Conservation (phyloP, 2,888 invertebrate genomes). For the Tenthredo scrophulariae region DNA sequence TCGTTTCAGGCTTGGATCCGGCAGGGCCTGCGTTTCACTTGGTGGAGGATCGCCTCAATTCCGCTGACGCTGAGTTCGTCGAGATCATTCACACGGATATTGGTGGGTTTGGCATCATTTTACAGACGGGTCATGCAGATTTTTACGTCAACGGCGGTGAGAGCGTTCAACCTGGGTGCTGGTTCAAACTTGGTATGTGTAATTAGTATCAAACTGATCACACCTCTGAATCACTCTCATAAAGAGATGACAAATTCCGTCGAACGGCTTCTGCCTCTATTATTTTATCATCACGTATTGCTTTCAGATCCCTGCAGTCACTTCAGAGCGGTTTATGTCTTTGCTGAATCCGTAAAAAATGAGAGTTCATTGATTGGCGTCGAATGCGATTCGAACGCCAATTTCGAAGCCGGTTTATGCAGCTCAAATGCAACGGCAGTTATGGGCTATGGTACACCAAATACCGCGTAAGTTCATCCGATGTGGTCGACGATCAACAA, state of each 20-base stretch:
- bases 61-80: conserved; percentile 78
- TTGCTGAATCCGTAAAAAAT: conserved; percentile 76
- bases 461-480: background rate
- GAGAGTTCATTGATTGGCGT: background rate
- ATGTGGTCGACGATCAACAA: background rate
- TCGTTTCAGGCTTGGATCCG: conserved; percentile 62
- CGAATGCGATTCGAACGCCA: conserved; percentile 56
- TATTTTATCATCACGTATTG: background rate
- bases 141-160: conserved; percentile 80
- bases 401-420: conserved; percentile 56
- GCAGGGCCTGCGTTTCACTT: conserved; percentile 73
- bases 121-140: conserved; percentile 75
- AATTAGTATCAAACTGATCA: background rate
- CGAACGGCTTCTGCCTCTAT: background rate
- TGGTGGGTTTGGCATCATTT: conserved; percentile 76
- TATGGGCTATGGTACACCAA: conserved; percentile 59
- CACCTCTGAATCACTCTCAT: background rate
- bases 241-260: too few species aligned
- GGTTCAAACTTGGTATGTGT: background rate
- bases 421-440: conserved; percentile 38
- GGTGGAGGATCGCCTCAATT: conserved; percentile 71
- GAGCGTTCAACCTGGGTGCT: conserved; percentile 79
- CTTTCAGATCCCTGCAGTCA: conserved; percentile 79
- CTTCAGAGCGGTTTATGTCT: conserved; percentile 79
- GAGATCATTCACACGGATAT: conserved; percentile 80